Evolutionary conservation across 2,113 vertebrate species (phyloP), one percentile per base, ranked within the genome.

Genomic region (Lampris megalopsis): DNA sequence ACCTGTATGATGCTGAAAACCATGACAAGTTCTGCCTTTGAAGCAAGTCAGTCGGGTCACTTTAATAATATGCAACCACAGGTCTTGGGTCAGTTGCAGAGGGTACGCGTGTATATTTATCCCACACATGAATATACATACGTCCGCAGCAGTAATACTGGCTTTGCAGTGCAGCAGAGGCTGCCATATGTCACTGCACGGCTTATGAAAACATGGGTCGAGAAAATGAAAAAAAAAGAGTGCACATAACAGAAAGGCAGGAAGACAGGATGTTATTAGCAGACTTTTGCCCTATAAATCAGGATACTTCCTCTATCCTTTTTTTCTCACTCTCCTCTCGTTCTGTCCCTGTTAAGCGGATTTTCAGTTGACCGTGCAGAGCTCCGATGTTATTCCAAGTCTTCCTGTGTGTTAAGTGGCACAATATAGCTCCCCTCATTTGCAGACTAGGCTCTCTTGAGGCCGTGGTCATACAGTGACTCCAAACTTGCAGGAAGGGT

Each of bases 341-440:
- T 24, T 38, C 57, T 73, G 13, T 62, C 35, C 47, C 70, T 1
- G 1, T 61, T 54, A 61, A 47, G 76, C 63, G 49, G 78, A 77
- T 79, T 76, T 75, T 76, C 72, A 75, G 58, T 50, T 53, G 41
- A 64, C 86, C 78, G 56, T 54, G 68, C 80, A 86, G 74, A 71
- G 73, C 85, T 62, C 62, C 60, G 74, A 0, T 79, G 75, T 86
- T 80, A 63, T 88, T 88, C 68, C 68, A 50, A 77, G 76, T 82
- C 82, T 87, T 81, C 37, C 62, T 45, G 36, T 86, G 58, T 40
- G 75, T 47, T 42, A 58, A 63, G n/a, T 75, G 70, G 35, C 67
- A 70, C 50, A 71, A 40, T 64, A 45, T 58, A 43, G 10, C 2
- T 70, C 6, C 3, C 1, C 4, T 73, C n/a, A 36, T 66, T 70